These are phyloP conservation scores for Umimayanthus chanpuru DNA, from an alignment of 92 coral and sea anemone genomes.

Conservation along the genomic window DNA sequence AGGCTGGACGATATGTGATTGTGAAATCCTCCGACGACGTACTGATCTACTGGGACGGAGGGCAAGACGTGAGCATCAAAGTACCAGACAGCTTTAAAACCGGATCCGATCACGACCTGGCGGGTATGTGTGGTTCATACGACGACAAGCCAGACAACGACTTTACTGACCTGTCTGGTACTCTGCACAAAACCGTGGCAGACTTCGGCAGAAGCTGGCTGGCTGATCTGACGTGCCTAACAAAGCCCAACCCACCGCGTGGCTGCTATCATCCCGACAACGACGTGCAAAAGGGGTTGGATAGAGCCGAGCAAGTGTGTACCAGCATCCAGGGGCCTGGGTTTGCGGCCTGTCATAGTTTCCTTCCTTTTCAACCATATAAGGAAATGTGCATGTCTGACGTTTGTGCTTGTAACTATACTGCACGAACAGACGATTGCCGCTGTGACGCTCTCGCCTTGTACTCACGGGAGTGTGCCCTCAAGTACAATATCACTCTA, in stretches of 20 bases:
- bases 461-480: slow-evolving; percentile 87
- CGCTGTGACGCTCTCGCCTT: slow-evolving; percentile 76
- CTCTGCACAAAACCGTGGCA: slow-evolving; percentile 31
- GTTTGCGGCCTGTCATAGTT: slow-evolving; percentile 65
- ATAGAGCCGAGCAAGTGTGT: slow-evolving; percentile 61
- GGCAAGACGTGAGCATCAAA: slow-evolving; percentile 67
- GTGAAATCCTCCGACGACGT: slow-evolving; percentile 63
- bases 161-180: slow-evolving; percentile 53
- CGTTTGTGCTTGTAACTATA: slow-evolving; percentile 78
- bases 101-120: slow-evolving; percentile 47
- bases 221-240: slow-evolving; percentile 59
- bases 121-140: slow-evolving; percentile 91
- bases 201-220: slow-evolving; percentile 67
- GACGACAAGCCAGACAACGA: slow-evolving; percentile 84
- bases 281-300: slow-evolving; percentile 22
- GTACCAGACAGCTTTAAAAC: slow-evolving; percentile 74
- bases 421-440: slow-evolving; percentile 58
- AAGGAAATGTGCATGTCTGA: slow-evolving; percentile 77
- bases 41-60: slow-evolving; percentile 72
- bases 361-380: slow-evolving; percentile 57
- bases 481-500: slow-evolving; percentile 70
- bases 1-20: slow-evolving; percentile 87
- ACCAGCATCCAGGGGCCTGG: slow-evolving; percentile 44
- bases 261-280: slow-evolving; percentile 56
- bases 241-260: slow-evolving; percentile 35